Percentiles rank a stretch among this genome's conserved stretches.
phyloP scores from a whole-genome alignment of 2,113 vertebrate species.

The Poeciliopsis turrubarensis region DNA sequence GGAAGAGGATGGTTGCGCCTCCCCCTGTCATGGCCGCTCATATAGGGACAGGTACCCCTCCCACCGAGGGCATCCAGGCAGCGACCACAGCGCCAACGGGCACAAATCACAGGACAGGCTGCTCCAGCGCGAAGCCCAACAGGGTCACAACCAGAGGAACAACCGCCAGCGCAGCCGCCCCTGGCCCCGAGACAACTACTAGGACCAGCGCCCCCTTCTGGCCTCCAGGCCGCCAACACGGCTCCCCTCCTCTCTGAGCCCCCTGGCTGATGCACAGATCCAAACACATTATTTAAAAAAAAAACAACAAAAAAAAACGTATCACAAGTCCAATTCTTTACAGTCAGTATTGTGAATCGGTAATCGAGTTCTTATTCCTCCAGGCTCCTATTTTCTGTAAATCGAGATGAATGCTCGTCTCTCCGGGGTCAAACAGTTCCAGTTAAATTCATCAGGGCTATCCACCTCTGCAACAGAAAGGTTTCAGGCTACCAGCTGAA shows the following conservation, averaged over 20 bases:
- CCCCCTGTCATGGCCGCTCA: constrained; percentile 83
- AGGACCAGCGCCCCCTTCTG: constrained; percentile 52
- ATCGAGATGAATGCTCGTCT: constrained; percentile 6
- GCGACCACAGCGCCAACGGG: constrained; percentile 85
- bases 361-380: constrained; percentile 23
- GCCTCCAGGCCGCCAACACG: constrained; percentile 15
- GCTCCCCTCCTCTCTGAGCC: constrained; percentile 20
- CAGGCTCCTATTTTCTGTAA: constrained; percentile 25
- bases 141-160: constrained; percentile 90
- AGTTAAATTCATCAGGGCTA: constrained; percentile 64
- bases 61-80: constrained; percentile 85
- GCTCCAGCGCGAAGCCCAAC: constrained; percentile 87
- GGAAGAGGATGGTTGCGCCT: constrained; percentile 78
- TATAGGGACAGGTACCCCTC: constrained; percentile 93
- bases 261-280: constrained; percentile 3
- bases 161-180: constrained; percentile 92
- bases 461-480: constrained; percentile 57
- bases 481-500: constrained; percentile 69
- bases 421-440: constrained; percentile 11
- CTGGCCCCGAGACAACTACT: constrained; percentile 95
- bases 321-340: constrained; percentile 10
- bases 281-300: constrained; percentile 8
- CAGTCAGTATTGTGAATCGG: constrained; percentile 13
- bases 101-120: constrained; percentile 89
- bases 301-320: not conserved